phyloP scores from a whole-genome alignment of 2,888 invertebrate genomes.

The Athalia circularis region DNA sequence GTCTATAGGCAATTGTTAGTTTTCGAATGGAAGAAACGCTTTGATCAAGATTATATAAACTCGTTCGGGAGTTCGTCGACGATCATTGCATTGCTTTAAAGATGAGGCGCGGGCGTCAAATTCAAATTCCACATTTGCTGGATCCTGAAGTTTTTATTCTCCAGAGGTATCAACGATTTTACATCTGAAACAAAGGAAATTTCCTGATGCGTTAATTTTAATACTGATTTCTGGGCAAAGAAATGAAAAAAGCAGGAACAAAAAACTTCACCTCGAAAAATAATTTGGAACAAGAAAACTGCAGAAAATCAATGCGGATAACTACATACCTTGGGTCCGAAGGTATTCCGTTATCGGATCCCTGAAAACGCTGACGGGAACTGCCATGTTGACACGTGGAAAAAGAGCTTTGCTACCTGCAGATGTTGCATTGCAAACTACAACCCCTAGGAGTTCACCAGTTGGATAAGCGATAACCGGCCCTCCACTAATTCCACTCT shows the following conservation, averaged over 20 bases:
- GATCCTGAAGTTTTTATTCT: slow-evolving; percentile 74
- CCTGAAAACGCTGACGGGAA: slow-evolving; percentile 75
- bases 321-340: slow-evolving; percentile 73
- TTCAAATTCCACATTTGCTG: slow-evolving; percentile 76
- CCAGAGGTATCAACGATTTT: slow-evolving; percentile 72
- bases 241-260: neutral
- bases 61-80: neutral
- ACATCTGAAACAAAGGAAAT: slow-evolving; percentile 73
- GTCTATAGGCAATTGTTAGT: too few species aligned
- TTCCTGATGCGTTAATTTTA: neutral
- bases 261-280: neutral
- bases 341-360: slow-evolving; percentile 73
- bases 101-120: slow-evolving; percentile 60
- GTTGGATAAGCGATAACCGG: slow-evolving; percentile 74
- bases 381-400: slow-evolving; percentile 79
- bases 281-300: too few species aligned
- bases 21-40: too few species aligned
- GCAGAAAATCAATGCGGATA: neutral
- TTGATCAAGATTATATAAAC: neutral
- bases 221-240: neutral
- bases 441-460: slow-evolving; percentile 76
- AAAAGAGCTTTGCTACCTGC: slow-evolving; percentile 75
- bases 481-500: slow-evolving; percentile 81
- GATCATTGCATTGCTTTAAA: slow-evolving; percentile 53
- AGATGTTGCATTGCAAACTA: slow-evolving; percentile 78